A percentile compares a stretch with the other conserved stretches of the same genome.
These are phyloP conservation scores for Pseudococcus longispinus DNA, from an alignment of 2,888 invertebrate genomes.

Conservation along the genomic window DNA sequence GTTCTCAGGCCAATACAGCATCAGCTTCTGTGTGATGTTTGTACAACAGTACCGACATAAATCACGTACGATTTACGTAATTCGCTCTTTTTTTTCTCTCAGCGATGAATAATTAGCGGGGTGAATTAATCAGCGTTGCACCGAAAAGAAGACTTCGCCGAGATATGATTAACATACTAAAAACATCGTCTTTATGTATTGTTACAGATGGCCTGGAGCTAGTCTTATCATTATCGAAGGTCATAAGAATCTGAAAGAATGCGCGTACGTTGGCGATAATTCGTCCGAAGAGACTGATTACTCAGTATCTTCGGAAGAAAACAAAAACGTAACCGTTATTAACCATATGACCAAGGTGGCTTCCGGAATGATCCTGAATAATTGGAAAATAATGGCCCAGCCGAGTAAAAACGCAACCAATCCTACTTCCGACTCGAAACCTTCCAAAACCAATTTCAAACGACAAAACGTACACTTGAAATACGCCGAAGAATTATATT, in stretches of 20 bases:
- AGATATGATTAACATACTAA: not conserved
- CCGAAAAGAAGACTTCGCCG: not conserved
- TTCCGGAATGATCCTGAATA: slow-evolving; percentile 70
- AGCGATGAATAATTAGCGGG: not conserved
- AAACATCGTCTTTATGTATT: not conserved
- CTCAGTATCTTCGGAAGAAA: slow-evolving; percentile 63
- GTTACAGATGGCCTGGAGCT: slow-evolving; percentile 75
- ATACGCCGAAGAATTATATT: slow-evolving; percentile 59
- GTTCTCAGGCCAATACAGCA: not conserved
- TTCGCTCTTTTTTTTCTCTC: not conserved
- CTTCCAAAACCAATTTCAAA: slow-evolving; percentile 45
- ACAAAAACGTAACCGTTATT: slow-evolving; percentile 57
- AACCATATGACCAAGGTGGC: slow-evolving; percentile 70
- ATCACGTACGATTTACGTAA: slow-evolving; percentile 16
- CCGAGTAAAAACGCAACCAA: not conserved
- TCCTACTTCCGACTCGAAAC: not conserved
- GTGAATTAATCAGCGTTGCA: not conserved
- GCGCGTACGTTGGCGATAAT: slow-evolving; percentile 82
- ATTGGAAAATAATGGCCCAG: not conserved
- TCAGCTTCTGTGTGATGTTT: not conserved
- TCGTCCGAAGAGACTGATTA: slow-evolving; percentile 79
- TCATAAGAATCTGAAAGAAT: slow-evolving; percentile 78
- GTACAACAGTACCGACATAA: not conserved
- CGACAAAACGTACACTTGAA: slow-evolving; percentile 60
- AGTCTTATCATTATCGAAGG: slow-evolving; percentile 79